Conservation (phyloP, 2,888 invertebrate species). For the Athalia circularis region DNA sequence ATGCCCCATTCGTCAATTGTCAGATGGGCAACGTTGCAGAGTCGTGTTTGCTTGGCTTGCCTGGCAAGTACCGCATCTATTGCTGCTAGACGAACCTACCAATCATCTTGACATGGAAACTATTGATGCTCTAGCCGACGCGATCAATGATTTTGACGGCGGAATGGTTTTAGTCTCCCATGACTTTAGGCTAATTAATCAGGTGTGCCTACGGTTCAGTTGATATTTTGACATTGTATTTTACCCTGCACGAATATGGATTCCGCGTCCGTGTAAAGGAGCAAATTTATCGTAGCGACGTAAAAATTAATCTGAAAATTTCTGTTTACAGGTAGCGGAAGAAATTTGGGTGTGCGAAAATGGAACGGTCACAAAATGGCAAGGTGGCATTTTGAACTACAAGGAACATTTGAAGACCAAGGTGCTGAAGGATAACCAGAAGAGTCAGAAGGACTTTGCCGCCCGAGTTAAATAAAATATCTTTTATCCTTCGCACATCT, state of each 20-base stretch:
- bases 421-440: slow-evolving; percentile 83
- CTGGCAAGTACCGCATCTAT: slow-evolving; percentile 96
- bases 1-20: slow-evolving; percentile 94
- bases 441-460: slow-evolving; percentile 67
- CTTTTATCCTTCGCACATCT: slow-evolving; percentile 41
- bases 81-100: slow-evolving; percentile 91
- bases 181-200: slow-evolving; percentile 99
- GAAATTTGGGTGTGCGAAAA: slow-evolving; percentile 99
- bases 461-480: slow-evolving; percentile 65
- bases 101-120: slow-evolving; percentile 99
- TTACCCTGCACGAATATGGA: background rate
- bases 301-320: background rate
- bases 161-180: slow-evolving; percentile 99
- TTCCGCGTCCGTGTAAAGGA: background rate
- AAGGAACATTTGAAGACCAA: slow-evolving; percentile 95
- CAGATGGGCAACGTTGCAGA: slow-evolving; percentile 98
- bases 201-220: slow-evolving; percentile 78
- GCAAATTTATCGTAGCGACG: background rate
- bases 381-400: slow-evolving; percentile 96
- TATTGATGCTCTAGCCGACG: slow-evolving; percentile 98
- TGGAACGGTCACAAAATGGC: slow-evolving; percentile 96
- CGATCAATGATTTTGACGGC: slow-evolving; percentile 97
- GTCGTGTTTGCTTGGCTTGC: slow-evolving; percentile 99
- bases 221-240: slow-evolving; percentile 4
- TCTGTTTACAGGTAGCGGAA: slow-evolving; percentile 89